These are phyloP conservation scores for Propsilocerus akamusi DNA, from an alignment of 1,140 invertebrate species.

Conservation along the genomic window DNA sequence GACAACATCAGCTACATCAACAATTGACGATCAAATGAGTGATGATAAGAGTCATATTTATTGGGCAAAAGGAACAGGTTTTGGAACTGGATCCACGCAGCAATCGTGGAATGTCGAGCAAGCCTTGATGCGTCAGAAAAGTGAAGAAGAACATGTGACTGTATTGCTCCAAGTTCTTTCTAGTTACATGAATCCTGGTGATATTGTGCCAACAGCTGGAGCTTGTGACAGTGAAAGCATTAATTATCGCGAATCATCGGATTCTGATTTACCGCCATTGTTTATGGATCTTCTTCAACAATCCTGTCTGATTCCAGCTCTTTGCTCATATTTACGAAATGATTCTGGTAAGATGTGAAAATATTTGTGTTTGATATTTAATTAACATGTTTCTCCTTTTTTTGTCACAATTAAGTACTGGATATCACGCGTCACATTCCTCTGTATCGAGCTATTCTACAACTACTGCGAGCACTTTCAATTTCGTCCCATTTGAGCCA, in stretches of 20 bases:
- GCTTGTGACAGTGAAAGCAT: constrained; percentile 21
- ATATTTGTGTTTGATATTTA: constrained; percentile 2
- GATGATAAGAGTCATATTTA: constrained; percentile 74
- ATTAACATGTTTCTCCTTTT: constrained; percentile 5
- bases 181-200: constrained; percentile 69
- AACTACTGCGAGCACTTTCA: constrained; percentile 61
- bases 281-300: constrained; percentile 58
- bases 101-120: constrained; percentile 94
- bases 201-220: constrained; percentile 32
- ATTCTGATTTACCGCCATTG: constrained; percentile 36
- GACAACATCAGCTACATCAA: background rate
- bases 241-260: constrained; percentile 17
- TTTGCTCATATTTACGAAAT: constrained; percentile 82
- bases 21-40: constrained; percentile 11
- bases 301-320: constrained; percentile 69
- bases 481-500: constrained; percentile 43
- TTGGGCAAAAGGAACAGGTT: constrained; percentile 90
- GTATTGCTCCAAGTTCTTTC: constrained; percentile 61
- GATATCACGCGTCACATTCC: constrained; percentile 91
- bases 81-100: constrained; percentile 85
- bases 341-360: constrained; percentile 47
- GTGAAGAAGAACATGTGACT: constrained; percentile 86
- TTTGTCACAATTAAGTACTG: constrained; percentile 34
- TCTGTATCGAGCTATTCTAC: constrained; percentile 67
- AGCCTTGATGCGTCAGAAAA: constrained; percentile 67